A percentile compares a stretch with the other conserved stretches of the same genome.
These are phyloP conservation scores for Luscinia luscinia DNA, from an alignment of 2,797 vertebrate species.

Conservation along the genomic window DNA sequence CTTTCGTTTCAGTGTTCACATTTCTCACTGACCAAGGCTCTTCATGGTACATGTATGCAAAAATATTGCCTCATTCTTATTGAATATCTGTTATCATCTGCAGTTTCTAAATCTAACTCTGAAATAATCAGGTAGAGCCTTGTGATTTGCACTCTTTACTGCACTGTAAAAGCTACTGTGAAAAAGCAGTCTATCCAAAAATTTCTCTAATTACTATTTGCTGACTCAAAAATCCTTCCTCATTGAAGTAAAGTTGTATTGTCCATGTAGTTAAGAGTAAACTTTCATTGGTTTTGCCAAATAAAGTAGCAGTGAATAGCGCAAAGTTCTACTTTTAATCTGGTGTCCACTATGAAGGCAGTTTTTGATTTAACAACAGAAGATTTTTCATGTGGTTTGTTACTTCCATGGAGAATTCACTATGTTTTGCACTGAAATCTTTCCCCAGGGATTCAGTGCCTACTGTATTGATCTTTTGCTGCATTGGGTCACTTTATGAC, in stretches of 20 bases:
- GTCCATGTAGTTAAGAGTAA: background rate
- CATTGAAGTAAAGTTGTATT: background rate
- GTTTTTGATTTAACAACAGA: background rate
- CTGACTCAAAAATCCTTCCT: background rate
- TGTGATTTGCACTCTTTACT: background rate
- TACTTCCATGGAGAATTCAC: background rate
- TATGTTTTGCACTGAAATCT: background rate
- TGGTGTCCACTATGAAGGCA: background rate
- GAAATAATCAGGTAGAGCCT: background rate
- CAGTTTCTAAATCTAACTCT: background rate
- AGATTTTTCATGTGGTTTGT: background rate
- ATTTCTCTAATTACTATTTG: background rate
- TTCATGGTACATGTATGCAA: background rate
- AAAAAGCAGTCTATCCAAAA: background rate
- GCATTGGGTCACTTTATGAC: background rate
- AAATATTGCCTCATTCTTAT: background rate
- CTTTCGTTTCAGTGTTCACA: background rate
- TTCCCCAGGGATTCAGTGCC: background rate
- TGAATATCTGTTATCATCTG: background rate
- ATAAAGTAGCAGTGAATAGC: background rate
- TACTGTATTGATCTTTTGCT: background rate
- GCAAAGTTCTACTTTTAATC: background rate
- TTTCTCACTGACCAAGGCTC: background rate
- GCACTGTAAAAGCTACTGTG: background rate
- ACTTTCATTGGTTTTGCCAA: background rate